Base-by-base conservation (phyloP, 2,113 vertebrate genomes). In the Eulacestoma nigropectus region DNA sequence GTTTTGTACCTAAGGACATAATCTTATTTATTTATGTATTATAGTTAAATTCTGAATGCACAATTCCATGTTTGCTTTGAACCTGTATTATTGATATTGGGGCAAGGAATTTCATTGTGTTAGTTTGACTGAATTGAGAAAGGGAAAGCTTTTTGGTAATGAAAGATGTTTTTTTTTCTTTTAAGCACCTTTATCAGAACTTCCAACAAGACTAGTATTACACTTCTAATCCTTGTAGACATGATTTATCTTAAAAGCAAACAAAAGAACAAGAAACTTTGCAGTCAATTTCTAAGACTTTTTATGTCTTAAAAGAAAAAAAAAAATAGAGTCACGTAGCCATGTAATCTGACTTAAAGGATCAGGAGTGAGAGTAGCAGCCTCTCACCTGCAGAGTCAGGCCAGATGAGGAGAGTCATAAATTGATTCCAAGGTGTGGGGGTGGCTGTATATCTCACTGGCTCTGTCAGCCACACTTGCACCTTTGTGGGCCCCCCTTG, bases 51-150 rank as follows among this genome's bases (percentile, higher is more conserved):
- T 98, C 98, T 97, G 89, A 97, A 94, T 97, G 93, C 96, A 79
- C 83, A 98, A 96, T 97, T 98, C 97, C 27, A 94, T 95, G 96
- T 98, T 98, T 98, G 96, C 95, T 99, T 98, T 98, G 97, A 98
- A 96, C 92, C 92, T 95, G 91, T 96, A 96, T 94, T 98, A 97
- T 89, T 96, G 95, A 86, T 97, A 97, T 94, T 98, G 97, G 97
- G 83, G 7, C 29, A 57, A 35, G 32, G 18, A 73, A 49, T 72
- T 32, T 29, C 32, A 30, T 53, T 63, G 12, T 37, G n/a, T 84
- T 72, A 67, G 13, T 97, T 98, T 97, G 96, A 97, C 96, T 98
- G 96, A 94, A 97, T 74, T 97, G 96, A 97, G 95, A 96, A 98
- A 96, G 81, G 89, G 95, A 98, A 98, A 97, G 96, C 95, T 97